Percentiles rank a stretch among this genome's conserved stretches.
These are phyloP conservation scores for Microctenopoma stevenorrisi DNA, from an alignment of 2,797 vertebrate species.

Conservation along the genomic window DNA sequence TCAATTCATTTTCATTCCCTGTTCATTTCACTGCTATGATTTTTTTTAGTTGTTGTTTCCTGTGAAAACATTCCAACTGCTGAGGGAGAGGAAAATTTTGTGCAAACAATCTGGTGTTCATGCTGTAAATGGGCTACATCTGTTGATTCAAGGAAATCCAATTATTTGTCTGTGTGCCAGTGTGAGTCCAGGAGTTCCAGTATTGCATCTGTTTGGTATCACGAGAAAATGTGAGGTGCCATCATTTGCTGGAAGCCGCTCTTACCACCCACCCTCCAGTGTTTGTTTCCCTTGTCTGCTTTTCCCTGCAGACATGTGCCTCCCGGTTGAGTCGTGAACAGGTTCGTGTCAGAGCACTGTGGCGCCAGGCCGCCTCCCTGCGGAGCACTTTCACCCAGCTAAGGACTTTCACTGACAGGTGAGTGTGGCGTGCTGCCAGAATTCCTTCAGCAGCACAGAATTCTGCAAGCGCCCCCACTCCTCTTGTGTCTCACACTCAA, in stretches of 20 bases:
- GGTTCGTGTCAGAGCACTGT: conserved; percentile 80
- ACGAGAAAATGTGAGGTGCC: conserved; percentile 63
- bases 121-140: conserved; percentile 79
- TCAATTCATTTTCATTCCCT: conserved; percentile 76
- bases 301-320: conserved; percentile 71
- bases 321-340: conserved; percentile 76
- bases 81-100: conserved; percentile 71
- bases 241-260: conserved; percentile 45
- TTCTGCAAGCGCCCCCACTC: conserved; percentile 47
- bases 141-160: conserved; percentile 78
- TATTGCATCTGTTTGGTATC: conserved; percentile 69
- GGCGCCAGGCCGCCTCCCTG: conserved; percentile 88
- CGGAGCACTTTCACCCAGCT: conserved; percentile 85
- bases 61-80: conserved; percentile 87
- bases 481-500: conserved; percentile 48
- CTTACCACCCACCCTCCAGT: conserved; percentile 32
- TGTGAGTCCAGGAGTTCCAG: conserved; percentile 54
- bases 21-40: conserved; percentile 82
- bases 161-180: conserved; percentile 75
- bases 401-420: conserved; percentile 86
- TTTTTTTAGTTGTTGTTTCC: conserved; percentile 85
- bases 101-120: conserved; percentile 80
- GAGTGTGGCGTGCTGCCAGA: conserved; percentile 71
- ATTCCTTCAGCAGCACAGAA: conserved; percentile 50
- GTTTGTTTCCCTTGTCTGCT: conserved; percentile 27